Conservation (phyloP, 64 coral and sea anemone genomes). For the Anthopleura sola region DNA sequence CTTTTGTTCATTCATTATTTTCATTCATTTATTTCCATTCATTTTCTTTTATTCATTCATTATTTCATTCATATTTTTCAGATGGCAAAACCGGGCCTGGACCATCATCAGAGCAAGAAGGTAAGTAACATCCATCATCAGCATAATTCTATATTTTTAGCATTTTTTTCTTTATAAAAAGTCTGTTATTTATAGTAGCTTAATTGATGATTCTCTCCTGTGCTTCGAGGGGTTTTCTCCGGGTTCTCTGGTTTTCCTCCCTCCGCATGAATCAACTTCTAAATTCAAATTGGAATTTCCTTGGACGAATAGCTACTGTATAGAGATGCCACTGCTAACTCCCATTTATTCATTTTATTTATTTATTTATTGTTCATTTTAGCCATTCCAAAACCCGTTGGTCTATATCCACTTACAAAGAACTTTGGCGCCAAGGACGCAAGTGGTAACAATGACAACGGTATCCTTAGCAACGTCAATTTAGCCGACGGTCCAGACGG, state of each 20-base stretch:
- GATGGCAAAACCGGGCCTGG: slow-evolving; percentile 91
- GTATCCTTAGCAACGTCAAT: slow-evolving; percentile 69
- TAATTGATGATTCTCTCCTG: no score
- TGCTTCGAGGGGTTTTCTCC: no score
- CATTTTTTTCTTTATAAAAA: no score
- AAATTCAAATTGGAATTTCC: no score
- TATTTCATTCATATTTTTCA: neutral
- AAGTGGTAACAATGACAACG: slow-evolving; percentile 77
- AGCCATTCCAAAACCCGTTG: slow-evolving; percentile 92
- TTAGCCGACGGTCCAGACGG: slow-evolving; percentile 71
- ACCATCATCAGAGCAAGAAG: slow-evolving; percentile 85
- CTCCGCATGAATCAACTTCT: no score
- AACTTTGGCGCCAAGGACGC: slow-evolving; percentile 73
- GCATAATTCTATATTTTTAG: no score
- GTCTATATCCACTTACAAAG: slow-evolving; percentile 85
- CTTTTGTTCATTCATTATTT: no score
- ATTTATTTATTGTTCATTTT: neutral
- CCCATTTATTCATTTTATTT: neutral
- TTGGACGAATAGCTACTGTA: no score
- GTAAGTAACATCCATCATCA: slow-evolving; percentile 16
- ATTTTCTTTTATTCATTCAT: neutral
- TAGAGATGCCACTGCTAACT: no score
- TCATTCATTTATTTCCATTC: no score
- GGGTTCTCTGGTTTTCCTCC: no score
- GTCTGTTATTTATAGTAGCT: no score